These are phyloP conservation scores for Entomobrya proxima DNA, from an alignment of 2,888 invertebrate genomes.

Conservation along the genomic window DNA sequence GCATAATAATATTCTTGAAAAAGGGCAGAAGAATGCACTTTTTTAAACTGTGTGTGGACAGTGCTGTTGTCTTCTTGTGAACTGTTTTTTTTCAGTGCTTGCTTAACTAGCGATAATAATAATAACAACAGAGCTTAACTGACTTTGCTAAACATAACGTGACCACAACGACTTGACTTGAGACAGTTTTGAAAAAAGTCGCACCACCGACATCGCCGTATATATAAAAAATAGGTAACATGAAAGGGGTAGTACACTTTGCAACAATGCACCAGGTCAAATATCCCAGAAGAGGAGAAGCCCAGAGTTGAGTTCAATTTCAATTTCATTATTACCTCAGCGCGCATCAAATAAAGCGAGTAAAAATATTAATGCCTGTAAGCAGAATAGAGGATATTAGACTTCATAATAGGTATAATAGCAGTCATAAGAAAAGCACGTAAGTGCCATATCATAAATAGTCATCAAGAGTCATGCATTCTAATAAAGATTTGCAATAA, in stretches of 20 bases:
- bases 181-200: conserved; percentile 23
- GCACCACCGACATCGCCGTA: background rate
- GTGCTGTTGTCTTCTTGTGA: conserved; percentile 30
- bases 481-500: conserved; percentile 16
- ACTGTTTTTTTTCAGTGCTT: conserved; percentile 33
- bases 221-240: background rate
- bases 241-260: background rate
- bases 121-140: background rate
- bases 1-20: background rate
- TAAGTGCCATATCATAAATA: background rate
- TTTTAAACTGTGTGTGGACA: background rate
- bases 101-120: conserved; percentile 13
- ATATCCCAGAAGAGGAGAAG: conserved; percentile 22
- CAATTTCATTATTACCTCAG: conserved; percentile 14
- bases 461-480: conserved; percentile 41
- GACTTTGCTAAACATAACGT: conserved; percentile 17
- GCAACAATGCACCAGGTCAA: background rate
- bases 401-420: conserved; percentile 14
- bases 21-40: background rate
- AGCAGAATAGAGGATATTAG: background rate
- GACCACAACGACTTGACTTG: conserved; percentile 23
- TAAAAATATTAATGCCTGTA: background rate
- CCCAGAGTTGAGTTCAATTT: conserved; percentile 21
- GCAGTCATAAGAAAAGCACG: background rate
- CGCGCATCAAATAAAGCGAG: background rate